Base-by-base conservation (phyloP, 37 sponge, comb jelly and placozoan species). In the Bolinopsis microptera region DNA sequence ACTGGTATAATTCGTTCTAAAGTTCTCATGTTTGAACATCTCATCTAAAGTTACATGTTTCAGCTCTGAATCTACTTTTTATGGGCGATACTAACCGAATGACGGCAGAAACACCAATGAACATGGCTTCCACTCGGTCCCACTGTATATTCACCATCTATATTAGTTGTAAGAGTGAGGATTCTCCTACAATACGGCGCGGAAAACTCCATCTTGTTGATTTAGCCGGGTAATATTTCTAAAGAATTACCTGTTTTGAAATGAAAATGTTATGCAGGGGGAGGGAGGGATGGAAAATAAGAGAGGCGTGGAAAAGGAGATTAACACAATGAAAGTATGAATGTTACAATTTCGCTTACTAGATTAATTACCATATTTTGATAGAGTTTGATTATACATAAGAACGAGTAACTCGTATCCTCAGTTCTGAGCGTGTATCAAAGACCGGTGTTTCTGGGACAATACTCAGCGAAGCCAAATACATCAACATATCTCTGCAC, bases 71-170 rank as follows among this genome's bases (percentile, higher is more conserved):
- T 76, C 96, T 97, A 97, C 93, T 99, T 68, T 99, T 99, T 75
- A 36, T 99, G 88, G 99, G 99, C 3, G 99, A 99, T 69, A 99
- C 99, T 24, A 99, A 99, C 93, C 93, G 99, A 94, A 96, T 99
- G 96, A 99, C 97, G 40, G 99, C 99, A 25, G 99, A 98, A 96
- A 99, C 99, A 40, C 99, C 99, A 0, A 99, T 99, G 99, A 99
- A 99, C 94, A 96, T 96, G 97, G 97, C 99, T 35, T 99, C 99
- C 68, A 99, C 99, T 38, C 94, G 99, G 40, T 99, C 99, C 27
- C 99, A 99, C 95, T 99, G 99, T 68, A 97, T 99, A 40, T 99
- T 99, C 94, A 99, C 99, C 32, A 93, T 99, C 26, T 95, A 99
- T 93, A 93, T 99, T 38, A 93, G 96, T 35, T 77, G 94, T 92